Evolutionary conservation across 2,888 invertebrate species (phyloP), one percentile per base, ranked within the genome.

Genomic region (Uropetala carovei): DNA sequence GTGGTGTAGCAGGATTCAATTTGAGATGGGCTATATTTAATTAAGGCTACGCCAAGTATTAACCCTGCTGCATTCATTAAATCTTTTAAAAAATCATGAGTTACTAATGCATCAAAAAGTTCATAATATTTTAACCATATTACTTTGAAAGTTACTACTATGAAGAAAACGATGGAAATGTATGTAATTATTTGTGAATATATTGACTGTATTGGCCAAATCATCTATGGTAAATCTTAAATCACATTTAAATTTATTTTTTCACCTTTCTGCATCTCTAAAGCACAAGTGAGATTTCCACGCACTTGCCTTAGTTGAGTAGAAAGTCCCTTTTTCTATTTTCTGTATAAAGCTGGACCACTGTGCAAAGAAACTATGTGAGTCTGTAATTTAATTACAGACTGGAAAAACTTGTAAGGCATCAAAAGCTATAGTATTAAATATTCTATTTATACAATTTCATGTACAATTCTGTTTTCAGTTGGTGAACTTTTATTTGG

Each of bases 361-460:
- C 60, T 56, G 82, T 64, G 82, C 60, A 64, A 92, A 92, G 84
- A 92, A 59, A 82, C 60, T 82, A 84, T 92, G 92, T 92, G 92
- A 83, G 92, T 82, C 83, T 92, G 60, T 43, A 43, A 58, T 60
- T 27, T 57, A 58, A 82, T 22, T 82, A 57, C 92, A 83, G 82
- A 59, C 82, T 82, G 82, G 82, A 92, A 92, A 43, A 92, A 92
- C 83, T 92, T 92, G 82, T 84, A 84, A 92, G 84, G 92, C 82
- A 82, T 92, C 84, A 92, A 92, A 81, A 92, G 84, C 82, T 83
- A 92, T 83, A 92, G 60, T 83, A 92, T 82, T 83, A 92, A 92
- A 92, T 60, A 83, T 92, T 92, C 92, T 92, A 92, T 92, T 92
- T 92, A 92, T 84, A 92, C 92, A 83, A 84, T 92, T 92, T 92